Base-by-base conservation (phyloP, 92 coral and sea anemone genomes). In the Phenganax stokvisi region DNA sequence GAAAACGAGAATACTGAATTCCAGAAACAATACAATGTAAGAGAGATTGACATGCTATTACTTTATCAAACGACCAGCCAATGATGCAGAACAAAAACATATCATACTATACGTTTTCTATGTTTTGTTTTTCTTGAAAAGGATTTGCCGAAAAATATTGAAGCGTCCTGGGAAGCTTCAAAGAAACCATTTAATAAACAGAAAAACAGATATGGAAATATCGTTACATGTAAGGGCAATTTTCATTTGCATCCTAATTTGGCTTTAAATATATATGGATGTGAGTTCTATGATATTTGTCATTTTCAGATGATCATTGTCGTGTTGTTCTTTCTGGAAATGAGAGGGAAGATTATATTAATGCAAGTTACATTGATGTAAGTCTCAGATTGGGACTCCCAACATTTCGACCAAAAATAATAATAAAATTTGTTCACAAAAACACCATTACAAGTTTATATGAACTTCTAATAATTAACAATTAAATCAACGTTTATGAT, bases 341-440 rank as follows among this genome's bases (percentile, higher is more conserved):
- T 47, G 64, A 80, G 25, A 74, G 79, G 20, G 71, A 84, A 3
- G 90, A 87, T 79, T 89, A 89, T 80, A 85, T 89, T 82, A 89
- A 89, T 80, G 92, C 92, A 7, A 83, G 86, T 13, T 79, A 87
- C 55, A 84, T 89, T 0, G 85, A 81, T 47, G 92, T 89, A 55
- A 54, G 90, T 20, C 25, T 20, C 25, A 20, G 25, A 20, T 20
- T 20, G 25, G 25, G 25, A 20, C 25, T 20, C 25, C 25, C 25
- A 20, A 20, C 25, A 20, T 20, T 20, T 20, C 25, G 25, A 20
- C 25, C 25, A 20, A 20, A 20, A 20, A 20, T 20, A 20, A 20
- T 20, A 20, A 20, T 20, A 20, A 20, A 20, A 20, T 20, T 20
- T 20, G 25, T 20, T 20, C 25, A 20, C 25, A 20, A 20, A 0